Conservation (phyloP, 2,888 invertebrate species). For the Platynereis dumerilii region DNA sequence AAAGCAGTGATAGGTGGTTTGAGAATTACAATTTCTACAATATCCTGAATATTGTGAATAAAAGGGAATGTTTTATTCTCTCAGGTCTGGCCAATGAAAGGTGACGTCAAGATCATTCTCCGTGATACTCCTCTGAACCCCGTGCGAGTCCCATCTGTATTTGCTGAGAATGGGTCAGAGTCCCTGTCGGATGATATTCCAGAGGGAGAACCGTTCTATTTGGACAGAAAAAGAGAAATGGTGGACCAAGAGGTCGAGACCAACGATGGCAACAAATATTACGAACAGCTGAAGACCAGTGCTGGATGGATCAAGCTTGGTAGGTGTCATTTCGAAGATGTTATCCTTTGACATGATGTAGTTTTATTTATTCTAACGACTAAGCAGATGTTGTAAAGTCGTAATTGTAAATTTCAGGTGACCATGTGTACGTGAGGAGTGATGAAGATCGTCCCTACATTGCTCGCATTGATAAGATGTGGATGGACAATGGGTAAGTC, state of each 20-base stretch:
- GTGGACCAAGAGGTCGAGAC: constrained; percentile 18
- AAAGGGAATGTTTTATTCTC: too few relatives aligned
- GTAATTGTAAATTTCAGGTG: constrained; percentile 67
- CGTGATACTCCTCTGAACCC: constrained; percentile 81
- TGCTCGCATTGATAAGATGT: constrained; percentile 91
- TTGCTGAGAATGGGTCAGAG: constrained; percentile 72
- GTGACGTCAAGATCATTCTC: constrained; percentile 71
- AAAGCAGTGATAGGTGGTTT: too few relatives aligned
- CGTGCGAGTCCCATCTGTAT: constrained; percentile 88
- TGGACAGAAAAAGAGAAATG: constrained; percentile 76
- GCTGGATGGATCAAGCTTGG: constrained; percentile 66
- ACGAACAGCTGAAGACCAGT: constrained; percentile 89
- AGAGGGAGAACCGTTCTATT: constrained; percentile 77
- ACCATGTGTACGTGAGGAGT: constrained; percentile 89
- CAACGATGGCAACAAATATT: constrained; percentile 74
- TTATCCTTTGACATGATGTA: too few relatives aligned
- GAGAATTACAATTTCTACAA: too few relatives aligned
- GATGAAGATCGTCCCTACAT: constrained; percentile 88
- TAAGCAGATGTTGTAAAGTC: too few relatives aligned
- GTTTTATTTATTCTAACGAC: too few relatives aligned
- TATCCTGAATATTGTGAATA: too few relatives aligned
- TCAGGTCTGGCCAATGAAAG: constrained; percentile 69
- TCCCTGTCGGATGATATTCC: constrained; percentile 20
- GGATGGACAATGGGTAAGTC: constrained; percentile 87
- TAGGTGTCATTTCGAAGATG: constrained; percentile 37